A percentile compares a stretch with the other conserved stretches of the same genome.
Conservation (phyloP, 37 sponge, comb jelly and placozoan genomes). For the Spongilla lacustris region DNA sequence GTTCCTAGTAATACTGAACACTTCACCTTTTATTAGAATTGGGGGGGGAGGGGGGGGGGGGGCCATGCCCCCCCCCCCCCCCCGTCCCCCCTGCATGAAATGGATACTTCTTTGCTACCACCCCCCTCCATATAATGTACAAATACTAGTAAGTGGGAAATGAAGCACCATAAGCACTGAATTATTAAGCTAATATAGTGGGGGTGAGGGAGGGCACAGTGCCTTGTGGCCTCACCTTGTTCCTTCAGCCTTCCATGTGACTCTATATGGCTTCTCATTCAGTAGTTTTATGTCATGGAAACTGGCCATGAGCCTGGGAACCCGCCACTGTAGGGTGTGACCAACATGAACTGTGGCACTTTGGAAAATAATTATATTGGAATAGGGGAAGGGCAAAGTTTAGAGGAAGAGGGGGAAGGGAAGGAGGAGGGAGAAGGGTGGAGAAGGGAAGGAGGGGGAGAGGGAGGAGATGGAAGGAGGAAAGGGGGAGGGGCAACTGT, state of each 20-base stretch:
- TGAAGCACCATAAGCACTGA: constrained; percentile 92
- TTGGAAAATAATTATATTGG: no score
- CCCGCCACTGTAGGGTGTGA: constrained; percentile 47
- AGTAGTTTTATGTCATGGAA: constrained; percentile 80
- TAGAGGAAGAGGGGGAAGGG: not conserved
- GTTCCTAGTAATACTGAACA: no score
- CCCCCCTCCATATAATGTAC: no score
- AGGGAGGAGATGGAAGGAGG: no score
- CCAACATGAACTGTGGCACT: no score
- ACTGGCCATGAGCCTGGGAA: constrained; percentile 97
- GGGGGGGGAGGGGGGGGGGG: not conserved
- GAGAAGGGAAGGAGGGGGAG: no score
- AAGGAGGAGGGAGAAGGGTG: not conserved
- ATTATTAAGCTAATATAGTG: constrained; percentile 56
- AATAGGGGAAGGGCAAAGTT: not conserved
- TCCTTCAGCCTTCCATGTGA: constrained; percentile 99
- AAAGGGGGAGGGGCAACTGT: no score
- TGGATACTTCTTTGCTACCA: no score
- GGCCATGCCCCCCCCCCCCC: no score
- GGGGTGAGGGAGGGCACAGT: not conserved
- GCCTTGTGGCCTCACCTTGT: constrained; percentile 67
- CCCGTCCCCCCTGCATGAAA: no score
- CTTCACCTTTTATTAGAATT: no score
- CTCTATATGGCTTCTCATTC: constrained; percentile 78
- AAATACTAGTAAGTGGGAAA: no score